phyloP scores from a whole-genome alignment of 2,797 vertebrate genomes.

The Lacerta agilis region DNA sequence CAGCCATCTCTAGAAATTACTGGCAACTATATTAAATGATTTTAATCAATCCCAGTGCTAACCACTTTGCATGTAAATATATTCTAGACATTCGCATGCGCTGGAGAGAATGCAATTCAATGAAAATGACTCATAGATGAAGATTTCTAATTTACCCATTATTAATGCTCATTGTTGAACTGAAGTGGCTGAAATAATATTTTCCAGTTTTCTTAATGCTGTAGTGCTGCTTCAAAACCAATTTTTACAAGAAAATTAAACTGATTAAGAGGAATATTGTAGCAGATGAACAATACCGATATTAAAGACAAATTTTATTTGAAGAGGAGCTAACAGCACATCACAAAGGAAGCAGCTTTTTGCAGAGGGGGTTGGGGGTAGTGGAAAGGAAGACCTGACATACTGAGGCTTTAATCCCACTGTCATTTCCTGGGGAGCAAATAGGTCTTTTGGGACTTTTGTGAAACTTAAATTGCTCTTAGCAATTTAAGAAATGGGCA shows the following conservation, averaged over 20 bases:
- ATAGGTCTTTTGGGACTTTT: not conserved
- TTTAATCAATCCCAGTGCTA: not conserved
- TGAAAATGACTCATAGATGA: not conserved
- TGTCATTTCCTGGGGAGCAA: not conserved
- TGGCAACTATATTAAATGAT: conserved; percentile 6
- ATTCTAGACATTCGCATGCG: not conserved
- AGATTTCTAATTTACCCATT: not conserved
- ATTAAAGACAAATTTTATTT: conserved; percentile 19
- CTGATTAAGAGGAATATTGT: not conserved
- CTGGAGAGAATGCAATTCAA: not conserved
- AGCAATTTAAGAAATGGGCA: not conserved
- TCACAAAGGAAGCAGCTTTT: not conserved
- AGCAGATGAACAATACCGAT: not conserved
- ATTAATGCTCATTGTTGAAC: not conserved
- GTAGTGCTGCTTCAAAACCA: not conserved
- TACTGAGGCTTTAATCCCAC: not conserved
- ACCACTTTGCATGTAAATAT: not conserved
- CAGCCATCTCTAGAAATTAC: not conserved
- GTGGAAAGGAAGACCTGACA: not conserved
- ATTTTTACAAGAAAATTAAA: not conserved
- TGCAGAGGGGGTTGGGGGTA: not conserved
- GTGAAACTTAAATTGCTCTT: not conserved
- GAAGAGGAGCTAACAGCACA: not conserved
- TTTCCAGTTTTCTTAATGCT: conserved; percentile 21
- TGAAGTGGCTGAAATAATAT: not conserved